These are phyloP conservation scores for Sebastes umbrosus DNA, from an alignment of 2,797 vertebrate species.

Conservation along the genomic window DNA sequence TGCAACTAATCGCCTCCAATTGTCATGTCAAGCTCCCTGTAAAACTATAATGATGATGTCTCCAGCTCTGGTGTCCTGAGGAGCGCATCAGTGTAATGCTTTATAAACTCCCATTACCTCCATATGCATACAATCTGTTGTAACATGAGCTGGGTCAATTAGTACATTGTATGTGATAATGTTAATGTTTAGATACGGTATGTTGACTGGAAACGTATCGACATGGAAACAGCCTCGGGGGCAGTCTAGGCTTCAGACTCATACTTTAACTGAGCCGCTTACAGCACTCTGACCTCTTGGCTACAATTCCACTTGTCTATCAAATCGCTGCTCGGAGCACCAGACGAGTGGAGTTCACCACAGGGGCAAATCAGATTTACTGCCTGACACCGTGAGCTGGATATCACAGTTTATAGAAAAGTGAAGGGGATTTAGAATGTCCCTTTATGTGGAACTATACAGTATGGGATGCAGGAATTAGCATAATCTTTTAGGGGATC, in stretches of 20 bases:
- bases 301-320: slow-evolving; percentile 1
- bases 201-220: not conserved
- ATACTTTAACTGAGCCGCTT: not conserved
- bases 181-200: not conserved
- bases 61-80: not conserved
- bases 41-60: not conserved
- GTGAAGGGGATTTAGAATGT: not conserved
- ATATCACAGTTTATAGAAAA: not conserved
- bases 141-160: not conserved
- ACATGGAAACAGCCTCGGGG: not conserved
- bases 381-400: not conserved
- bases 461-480: not conserved
- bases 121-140: not conserved
- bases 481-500: not conserved
- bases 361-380: not conserved
- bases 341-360: not conserved
- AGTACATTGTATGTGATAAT: not conserved
- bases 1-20: not conserved
- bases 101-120: not conserved
- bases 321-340: not conserved
- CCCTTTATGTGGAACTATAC: not conserved
- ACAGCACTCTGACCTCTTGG: slow-evolving; percentile 13
- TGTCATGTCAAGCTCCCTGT: not conserved
- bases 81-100: not conserved
- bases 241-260: not conserved